Base-by-base conservation (phyloP, 2,888 invertebrate species). In the Mactromeris polynyma region DNA sequence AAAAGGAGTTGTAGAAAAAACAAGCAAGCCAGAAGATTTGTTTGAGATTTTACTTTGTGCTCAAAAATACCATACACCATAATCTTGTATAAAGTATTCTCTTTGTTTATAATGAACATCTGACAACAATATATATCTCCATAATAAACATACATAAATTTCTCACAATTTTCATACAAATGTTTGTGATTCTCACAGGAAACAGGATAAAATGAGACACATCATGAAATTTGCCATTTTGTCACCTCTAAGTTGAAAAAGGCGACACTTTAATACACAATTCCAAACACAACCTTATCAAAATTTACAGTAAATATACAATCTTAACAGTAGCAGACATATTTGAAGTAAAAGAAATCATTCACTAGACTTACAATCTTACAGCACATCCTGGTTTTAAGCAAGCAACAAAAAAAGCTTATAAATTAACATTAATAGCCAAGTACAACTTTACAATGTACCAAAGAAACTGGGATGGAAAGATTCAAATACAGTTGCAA, bases 1-100 rank as follows among this genome's bases (percentile, higher is more conserved):
- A n/a, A n/a, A n/a, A n/a, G n/a, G 46, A 46, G 1, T 17, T 11
- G 6, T 46, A 46, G 1, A 46, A 46, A 46, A 17, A 17, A 46
- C 46, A 64, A 64, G 26, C 6, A n/a, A 21, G 26, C 6, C 26
- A 9, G 26, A 26, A 26, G 26, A 9, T 64, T 64, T 26, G 26
- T 73, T 83, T 40, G 40, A 73, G 73, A 42, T 73, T 83, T 82
- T 83, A 83, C 73, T 88, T 87, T 86, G 90, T 90, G 90, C 88
- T 81, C 83, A 73, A 90, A 90, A 90, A 90, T 90, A 90, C 90
- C 88, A 79, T 90, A 88, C 84, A 90, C 88, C 86, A 81, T n/a
- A 31, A 69, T 86, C 69, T 73, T 86, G 73, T 86, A 86, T 85
- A 85, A 73, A 73, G 81, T 81, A 54, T 54, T 82, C 82, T 83